Conservation (phyloP, 2,797 vertebrate genomes). For the Petrocephalus schoutedeni region DNA sequence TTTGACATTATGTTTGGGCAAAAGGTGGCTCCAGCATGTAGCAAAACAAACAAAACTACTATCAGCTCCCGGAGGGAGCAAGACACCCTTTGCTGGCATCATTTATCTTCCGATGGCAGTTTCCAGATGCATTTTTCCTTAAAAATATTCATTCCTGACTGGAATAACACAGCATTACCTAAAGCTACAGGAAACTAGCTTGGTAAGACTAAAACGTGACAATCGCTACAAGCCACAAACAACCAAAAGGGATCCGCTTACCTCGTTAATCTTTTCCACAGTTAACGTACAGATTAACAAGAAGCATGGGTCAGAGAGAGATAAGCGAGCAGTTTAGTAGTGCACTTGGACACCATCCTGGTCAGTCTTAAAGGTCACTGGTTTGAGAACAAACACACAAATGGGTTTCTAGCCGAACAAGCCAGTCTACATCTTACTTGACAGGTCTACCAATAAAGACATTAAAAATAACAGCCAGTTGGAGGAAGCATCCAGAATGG, state of each 20-base stretch:
- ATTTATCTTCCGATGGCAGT: not conserved
- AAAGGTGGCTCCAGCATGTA: constrained; percentile 2
- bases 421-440: constrained; percentile 22
- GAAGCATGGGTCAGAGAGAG: constrained; percentile 69
- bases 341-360: constrained; percentile 42
- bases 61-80: not conserved
- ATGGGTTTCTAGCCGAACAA: constrained; percentile 17
- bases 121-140: constrained; percentile 10
- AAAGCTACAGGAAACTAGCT: not conserved
- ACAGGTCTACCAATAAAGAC: constrained; percentile 22
- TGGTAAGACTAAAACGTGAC: constrained; percentile 12
- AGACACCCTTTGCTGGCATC: not conserved
- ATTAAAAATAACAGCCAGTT: constrained; percentile 31
- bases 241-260: constrained; percentile 65
- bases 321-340: constrained; percentile 65
- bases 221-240: constrained; percentile 47
- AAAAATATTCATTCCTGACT: not conserved
- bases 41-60: constrained; percentile 18
- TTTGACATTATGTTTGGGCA: not conserved
- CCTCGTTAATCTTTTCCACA: constrained; percentile 77
- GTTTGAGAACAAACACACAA: constrained; percentile 45
- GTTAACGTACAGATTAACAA: constrained; percentile 68
- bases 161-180: not conserved
- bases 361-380: constrained; percentile 58
- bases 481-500: constrained; percentile 30